Base-by-base conservation (phyloP, 1,140 invertebrate genomes). In the Temnothorax longispinosus region DNA sequence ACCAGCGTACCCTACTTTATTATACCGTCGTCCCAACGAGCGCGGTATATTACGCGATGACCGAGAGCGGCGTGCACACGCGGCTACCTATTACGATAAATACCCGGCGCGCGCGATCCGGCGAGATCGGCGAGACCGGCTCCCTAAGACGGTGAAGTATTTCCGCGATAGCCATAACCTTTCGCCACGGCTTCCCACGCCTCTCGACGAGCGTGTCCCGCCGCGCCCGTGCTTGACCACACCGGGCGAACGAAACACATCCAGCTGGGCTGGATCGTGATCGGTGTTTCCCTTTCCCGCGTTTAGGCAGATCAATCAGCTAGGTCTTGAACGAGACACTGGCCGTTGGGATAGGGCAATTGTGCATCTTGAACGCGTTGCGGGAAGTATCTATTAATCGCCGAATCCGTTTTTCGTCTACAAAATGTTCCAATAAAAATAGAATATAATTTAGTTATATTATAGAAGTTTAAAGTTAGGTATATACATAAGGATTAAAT, bases 91-190 rank as follows among this genome's bases (percentile, higher is more conserved):
- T 89, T 81, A 74, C 87, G 93, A 92, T 93, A 92, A 93, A 93
- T 89, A 86, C 81, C 75, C 78, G 87, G 72, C 72, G 87, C 78
- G 88, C 88, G 80, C 69, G 67, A 74, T 72, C 27, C 41, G 18
- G 7, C 54, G 54, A 89, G 92, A 92, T 93, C 91, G 88, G 85
- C 88, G 78, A 74, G 86, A 82, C 88, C 85, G 75, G 50, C 65
- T 74, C 54, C 86, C 85, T 91, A 91, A 93, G 90, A 93, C 88
- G 89, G 87, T 94, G 91, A 93, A 94, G 93, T 93, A 93, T 94
- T 94, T 94, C 91, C 89, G 89, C 91, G 91, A 93, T 92, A 94
- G 93, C 88, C 88, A 81, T 92, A 92, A 92, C 90, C 91, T 92
- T 93, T 87, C 88, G 90, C 86, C 85, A 72, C 84, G 56, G 86